Base-by-base conservation (phyloP, 1,140 invertebrate species). In the Schlechtendalia chinensis region DNA sequence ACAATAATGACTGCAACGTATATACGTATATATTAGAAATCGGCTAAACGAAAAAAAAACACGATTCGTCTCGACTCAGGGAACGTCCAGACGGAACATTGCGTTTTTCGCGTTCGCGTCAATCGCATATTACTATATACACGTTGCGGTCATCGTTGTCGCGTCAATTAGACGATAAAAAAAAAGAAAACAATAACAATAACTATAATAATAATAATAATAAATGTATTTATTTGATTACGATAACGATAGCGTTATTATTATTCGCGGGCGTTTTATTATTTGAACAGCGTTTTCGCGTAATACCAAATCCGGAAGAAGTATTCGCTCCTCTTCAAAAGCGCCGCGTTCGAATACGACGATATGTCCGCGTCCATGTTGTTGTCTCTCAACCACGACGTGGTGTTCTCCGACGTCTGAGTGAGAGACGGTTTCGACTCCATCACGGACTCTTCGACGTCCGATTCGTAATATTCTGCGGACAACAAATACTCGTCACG, bases 241-340 rank as follows among this genome's bases (percentile, higher is more conserved):
- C 32, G 32, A 22, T 2, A 14, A 45, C n/a, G 11, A 65, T n/a
- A 17, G 16, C 3, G 61, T 0, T 45, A 61, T 89, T n/a, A n/a
- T n/a, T n/a, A n/a, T n/a, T n/a, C n/a, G n/a, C n/a, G n/a, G n/a
- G n/a, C n/a, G n/a, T n/a, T n/a, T n/a, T n/a, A n/a, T n/a, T 90
- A 92, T 86, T 93, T 90, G 86, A 95, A 95, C 56, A 95, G 87
- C 85, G 93, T 90, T 83, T 91, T 91, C 74, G 93, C 92, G 83
- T 94, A 93, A 86, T 92, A 91, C 93, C 93, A 95, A 86, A 97
- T 93, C 82, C 93, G 90, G 90, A 97, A 97, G 91, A 96, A 97
- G 87, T 97, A 97, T 88, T 97, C 95, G 84, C 96, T 94, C 84
- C 91, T 90, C 82, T 93, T 88, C 14, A 96, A 88, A 22, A 96